Conservation (phyloP, 2,797 vertebrate species). For the Hoplostethus atlanticus region DNA sequence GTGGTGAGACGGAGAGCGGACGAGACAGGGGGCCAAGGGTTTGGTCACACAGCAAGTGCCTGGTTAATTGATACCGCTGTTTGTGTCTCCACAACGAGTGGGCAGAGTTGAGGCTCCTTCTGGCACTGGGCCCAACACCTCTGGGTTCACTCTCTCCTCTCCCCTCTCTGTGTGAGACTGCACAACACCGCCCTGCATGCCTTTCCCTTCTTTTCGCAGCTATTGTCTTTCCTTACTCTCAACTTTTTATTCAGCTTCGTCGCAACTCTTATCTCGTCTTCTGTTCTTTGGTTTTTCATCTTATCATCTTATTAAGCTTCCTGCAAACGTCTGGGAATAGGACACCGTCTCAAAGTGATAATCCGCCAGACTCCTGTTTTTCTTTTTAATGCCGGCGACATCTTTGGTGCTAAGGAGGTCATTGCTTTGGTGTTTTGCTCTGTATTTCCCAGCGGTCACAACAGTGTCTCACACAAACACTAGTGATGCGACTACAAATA, state of each 20-base stretch:
- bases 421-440: too few species aligned
- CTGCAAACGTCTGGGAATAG: not conserved
- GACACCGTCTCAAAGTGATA: not conserved
- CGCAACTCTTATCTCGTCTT: not conserved
- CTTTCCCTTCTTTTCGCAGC: constrained; percentile 24
- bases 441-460: too few species aligned
- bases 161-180: constrained; percentile 25
- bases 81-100: constrained; percentile 59
- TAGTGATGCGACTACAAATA: too few species aligned
- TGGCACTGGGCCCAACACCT: constrained; percentile 49
- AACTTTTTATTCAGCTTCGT: not conserved
- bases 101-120: constrained; percentile 47
- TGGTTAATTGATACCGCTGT: constrained; percentile 76
- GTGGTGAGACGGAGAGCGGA: constrained; percentile 50
- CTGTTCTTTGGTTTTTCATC: not conserved
- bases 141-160: not conserved
- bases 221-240: not conserved
- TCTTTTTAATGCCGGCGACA: too few species aligned
- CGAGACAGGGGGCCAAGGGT: constrained; percentile 69
- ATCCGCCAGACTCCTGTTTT: too few species aligned
- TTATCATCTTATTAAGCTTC: not conserved
- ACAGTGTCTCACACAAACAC: too few species aligned
- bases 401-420: too few species aligned
- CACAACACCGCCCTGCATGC: constrained; percentile 13
- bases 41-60: constrained; percentile 66